Conservation (phyloP, 2,113 vertebrate species). For the Piprites chloris region DNA sequence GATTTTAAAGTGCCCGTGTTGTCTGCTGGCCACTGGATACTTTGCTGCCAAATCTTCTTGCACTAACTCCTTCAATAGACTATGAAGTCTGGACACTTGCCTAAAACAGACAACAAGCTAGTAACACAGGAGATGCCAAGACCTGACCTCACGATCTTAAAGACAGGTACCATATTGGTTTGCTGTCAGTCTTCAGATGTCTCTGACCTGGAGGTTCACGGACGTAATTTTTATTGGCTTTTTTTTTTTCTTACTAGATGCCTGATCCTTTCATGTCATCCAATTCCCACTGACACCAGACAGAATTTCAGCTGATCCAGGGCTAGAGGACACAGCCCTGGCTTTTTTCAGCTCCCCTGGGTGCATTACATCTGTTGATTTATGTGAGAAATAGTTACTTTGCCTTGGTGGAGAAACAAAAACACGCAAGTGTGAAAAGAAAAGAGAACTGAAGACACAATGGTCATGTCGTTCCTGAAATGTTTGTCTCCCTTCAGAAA, state of each 20-base stretch:
- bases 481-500: conserved; percentile 36
- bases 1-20: not conserved
- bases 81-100: not conserved
- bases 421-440: conserved; percentile 18
- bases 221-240: not conserved
- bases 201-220: not conserved
- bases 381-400: conserved; percentile 37
- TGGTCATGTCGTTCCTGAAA: not conserved
- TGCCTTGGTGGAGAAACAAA: conserved; percentile 38
- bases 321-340: not conserved
- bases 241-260: not conserved
- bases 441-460: conserved; percentile 28
- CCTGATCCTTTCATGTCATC: not conserved
- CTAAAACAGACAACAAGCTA: not conserved
- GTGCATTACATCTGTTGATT: conserved; percentile 29
- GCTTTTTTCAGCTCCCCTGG: conserved; percentile 3
- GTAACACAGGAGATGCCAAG: not conserved
- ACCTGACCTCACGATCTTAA: not conserved
- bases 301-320: not conserved
- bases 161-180: not conserved
- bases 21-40: not conserved
- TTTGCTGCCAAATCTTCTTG: not conserved
- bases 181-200: not conserved
- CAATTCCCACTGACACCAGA: not conserved
- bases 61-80: not conserved